Percentiles rank a stretch among this genome's conserved stretches.
phyloP scores from a whole-genome alignment of 2,797 vertebrate species.

The Sphenodon punctatus region DNA sequence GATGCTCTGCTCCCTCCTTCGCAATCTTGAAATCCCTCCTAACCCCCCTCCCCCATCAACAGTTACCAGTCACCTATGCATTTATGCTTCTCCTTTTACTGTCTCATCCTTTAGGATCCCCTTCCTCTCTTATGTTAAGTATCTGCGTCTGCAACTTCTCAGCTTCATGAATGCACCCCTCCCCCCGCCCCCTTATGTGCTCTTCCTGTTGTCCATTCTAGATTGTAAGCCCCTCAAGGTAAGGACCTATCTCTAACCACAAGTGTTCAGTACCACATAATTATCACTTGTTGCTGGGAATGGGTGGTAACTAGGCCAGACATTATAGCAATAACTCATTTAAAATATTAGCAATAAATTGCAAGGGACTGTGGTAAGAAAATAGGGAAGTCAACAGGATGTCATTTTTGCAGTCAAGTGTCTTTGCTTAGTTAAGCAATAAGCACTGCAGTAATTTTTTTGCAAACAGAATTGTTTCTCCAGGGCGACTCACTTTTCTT shows the following conservation, averaged over 20 bases:
- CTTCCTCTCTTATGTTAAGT: background rate
- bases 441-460: no score
- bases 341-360: background rate
- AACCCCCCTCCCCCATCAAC: background rate
- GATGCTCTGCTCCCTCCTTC: no score
- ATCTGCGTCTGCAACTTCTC: no score
- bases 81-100: background rate
- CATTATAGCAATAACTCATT: background rate
- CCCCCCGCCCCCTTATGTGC: no score
- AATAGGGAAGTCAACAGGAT: background rate
- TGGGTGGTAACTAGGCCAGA: background rate
- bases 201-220: no score
- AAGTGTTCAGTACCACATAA: background rate
- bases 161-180: no score
- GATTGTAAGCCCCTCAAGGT: no score
- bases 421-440: background rate
- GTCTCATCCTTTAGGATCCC: background rate
- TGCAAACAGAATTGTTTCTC: background rate
- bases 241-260: no score
- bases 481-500: constrained; percentile 84
- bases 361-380: background rate
- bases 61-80: no score
- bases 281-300: background rate
- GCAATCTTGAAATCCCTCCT: no score
- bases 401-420: background rate